Evolutionary conservation across 35 echinoderm and acorn worm species (phyloP), one percentile per base, ranked within the genome.

Genomic region (Apostichopus japonicus): DNA sequence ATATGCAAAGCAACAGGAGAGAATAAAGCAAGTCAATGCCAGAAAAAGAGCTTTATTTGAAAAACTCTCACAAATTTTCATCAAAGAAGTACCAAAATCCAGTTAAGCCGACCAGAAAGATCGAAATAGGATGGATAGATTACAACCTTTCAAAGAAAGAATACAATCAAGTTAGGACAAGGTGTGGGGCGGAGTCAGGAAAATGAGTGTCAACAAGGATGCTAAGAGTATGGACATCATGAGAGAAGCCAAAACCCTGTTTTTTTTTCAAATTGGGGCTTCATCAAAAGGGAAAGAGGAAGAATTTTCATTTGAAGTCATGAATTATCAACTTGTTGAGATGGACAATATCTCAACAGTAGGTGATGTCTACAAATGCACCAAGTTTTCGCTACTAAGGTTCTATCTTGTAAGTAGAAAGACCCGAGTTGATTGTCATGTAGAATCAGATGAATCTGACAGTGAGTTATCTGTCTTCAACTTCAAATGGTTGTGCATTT

Each of bases 71-170:
- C 4, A 82, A 55, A 57, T 44, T 84, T 24, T 84, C 80, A 16
- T 56, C 80, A 8, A 19, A 55, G 5, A 56, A 10, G 17, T 23
- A 71, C 33, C 59, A 72, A 70, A 23, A 90, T 72, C 63, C 87
- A 15, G 10, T 19, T 21, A 90, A 23, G 21, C 22, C 13, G 61
- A 70, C 23, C 21, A 72, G 87, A 72, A 90, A 72, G 23, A 76
- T 90, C 14, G 87, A 90, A 90, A 53, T 90, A 53, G 87, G 87
- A 70, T 90, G 87, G 87, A 70, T 90, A 8, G 87, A 90, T 24
- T 90, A 51, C 71, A 76, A 90, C 61, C 24, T 73, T 54, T 51
- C 87, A 14, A 17, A 25, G 23, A 90, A 90, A 72, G 8, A 27
- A 9, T 90, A 24, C 63, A 72, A 17, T 4, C 87, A 90, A 76